Conservation (phyloP, 2,113 vertebrate genomes). For the Arvicanthis niloticus region DNA sequence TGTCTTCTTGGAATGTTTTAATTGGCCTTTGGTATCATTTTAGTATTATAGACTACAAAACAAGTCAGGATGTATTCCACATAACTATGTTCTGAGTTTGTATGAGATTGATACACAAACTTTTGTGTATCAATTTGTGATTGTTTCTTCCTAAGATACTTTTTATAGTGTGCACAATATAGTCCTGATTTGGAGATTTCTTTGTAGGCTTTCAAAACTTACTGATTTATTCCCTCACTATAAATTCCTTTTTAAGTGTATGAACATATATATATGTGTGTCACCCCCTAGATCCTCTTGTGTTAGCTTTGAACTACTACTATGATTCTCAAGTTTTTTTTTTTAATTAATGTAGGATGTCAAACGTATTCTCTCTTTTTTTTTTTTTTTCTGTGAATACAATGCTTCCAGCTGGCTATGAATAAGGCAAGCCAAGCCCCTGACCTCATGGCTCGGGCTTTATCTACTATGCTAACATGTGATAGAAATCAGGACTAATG, state of each 20-base stretch:
- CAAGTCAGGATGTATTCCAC: background rate
- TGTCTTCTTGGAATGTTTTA: background rate
- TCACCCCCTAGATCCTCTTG: background rate
- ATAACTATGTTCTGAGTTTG: conserved; percentile 20
- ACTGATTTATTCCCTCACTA: background rate
- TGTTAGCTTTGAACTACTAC: background rate
- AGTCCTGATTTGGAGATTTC: background rate
- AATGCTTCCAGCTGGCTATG: background rate
- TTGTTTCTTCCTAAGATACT: conserved; percentile 36
- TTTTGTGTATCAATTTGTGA: too few species aligned
- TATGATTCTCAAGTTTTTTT: conserved; percentile 39
- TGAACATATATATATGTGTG: background rate
- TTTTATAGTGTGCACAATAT: background rate
- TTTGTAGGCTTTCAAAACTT: conserved; percentile 38
- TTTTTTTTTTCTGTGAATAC: conserved; percentile 1
- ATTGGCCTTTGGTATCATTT: background rate
- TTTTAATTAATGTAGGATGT: conserved; percentile 46
- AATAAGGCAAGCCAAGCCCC: background rate
- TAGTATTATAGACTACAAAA: background rate
- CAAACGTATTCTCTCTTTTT: conserved; percentile 7
- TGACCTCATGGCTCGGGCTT: background rate
- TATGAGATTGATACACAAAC: background rate
- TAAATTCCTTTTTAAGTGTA: background rate
- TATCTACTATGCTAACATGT: background rate
- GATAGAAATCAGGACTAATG: background rate